These are phyloP conservation scores for Gymnocypris eckloni DNA, from an alignment of 2,797 vertebrate genomes.

Conservation along the genomic window DNA sequence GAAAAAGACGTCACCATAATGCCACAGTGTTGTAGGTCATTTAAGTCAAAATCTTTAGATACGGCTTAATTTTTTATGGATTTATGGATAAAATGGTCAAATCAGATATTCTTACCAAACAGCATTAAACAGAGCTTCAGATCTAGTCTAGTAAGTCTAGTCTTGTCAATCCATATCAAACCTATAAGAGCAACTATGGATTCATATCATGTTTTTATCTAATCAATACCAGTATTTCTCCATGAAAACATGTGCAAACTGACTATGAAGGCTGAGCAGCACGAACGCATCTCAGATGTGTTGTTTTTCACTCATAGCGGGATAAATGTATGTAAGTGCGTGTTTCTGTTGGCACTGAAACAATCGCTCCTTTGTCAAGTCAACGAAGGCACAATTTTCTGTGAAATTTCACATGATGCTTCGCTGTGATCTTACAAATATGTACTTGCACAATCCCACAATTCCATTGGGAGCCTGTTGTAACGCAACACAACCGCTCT, in stretches of 20 bases:
- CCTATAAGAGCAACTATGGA: neutral
- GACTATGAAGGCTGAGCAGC: neutral
- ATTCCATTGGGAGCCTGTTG: constrained; percentile 13
- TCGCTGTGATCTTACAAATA: constrained; percentile 39
- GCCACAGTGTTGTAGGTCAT: neutral
- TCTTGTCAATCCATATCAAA: neutral
- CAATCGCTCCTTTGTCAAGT: constrained; percentile 43
- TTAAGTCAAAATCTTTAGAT: neutral
- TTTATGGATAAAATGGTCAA: neutral
- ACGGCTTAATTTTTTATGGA: neutral
- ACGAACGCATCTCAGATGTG: constrained; percentile 28
- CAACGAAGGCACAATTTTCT: constrained; percentile 27
- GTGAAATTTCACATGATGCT: constrained; percentile 48
- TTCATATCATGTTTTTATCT: neutral
- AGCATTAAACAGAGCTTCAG: neutral
- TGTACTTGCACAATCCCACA: constrained; percentile 31
- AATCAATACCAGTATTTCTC: constrained; percentile 14
- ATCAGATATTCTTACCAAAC: too few species aligned
- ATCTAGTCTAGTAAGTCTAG: neutral
- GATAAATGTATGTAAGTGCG: constrained; percentile 6
- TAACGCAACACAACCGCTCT: constrained; percentile 26
- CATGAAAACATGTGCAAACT: neutral
- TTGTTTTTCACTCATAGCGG: constrained; percentile 12
- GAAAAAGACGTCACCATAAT: neutral
- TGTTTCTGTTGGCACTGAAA: constrained; percentile 12